Conservation (phyloP, 2,113 vertebrate species). For the Mionectes macconnelli region DNA sequence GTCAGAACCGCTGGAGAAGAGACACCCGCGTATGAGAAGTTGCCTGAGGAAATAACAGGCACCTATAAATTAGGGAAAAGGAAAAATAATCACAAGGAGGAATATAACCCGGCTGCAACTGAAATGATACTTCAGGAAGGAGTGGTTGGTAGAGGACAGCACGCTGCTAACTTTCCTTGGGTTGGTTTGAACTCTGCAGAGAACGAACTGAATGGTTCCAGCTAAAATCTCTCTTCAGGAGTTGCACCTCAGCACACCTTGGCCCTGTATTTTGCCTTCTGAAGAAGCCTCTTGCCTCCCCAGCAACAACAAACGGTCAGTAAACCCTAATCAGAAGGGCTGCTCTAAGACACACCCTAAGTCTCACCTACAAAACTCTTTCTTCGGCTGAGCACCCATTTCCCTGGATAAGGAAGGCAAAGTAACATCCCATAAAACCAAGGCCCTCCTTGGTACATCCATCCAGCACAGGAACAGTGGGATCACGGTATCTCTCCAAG, state of each 20-base stretch:
- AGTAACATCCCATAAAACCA: background rate
- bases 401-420: background rate
- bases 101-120: background rate
- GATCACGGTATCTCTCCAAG: background rate
- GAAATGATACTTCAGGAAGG: rapidly evolving
- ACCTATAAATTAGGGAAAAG: background rate
- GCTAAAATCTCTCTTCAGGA: background rate
- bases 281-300: background rate
- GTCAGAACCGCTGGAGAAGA: background rate
- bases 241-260: background rate
- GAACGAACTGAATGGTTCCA: rapidly evolving
- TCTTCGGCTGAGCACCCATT: background rate
- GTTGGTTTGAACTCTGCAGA: background rate
- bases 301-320: rapidly evolving
- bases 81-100: background rate
- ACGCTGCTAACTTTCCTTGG: background rate
- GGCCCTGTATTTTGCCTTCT: background rate
- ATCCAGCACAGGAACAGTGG: rapidly evolving
- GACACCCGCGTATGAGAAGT: background rate
- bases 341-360: background rate
- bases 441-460: rapidly evolving
- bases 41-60: background rate
- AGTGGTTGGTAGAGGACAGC: background rate
- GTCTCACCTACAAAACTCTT: background rate
- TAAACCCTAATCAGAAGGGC: background rate